Evolutionary conservation across 92 coral and sea anemone species (phyloP).

Genomic region (Phymanthus crucifer): DNA sequence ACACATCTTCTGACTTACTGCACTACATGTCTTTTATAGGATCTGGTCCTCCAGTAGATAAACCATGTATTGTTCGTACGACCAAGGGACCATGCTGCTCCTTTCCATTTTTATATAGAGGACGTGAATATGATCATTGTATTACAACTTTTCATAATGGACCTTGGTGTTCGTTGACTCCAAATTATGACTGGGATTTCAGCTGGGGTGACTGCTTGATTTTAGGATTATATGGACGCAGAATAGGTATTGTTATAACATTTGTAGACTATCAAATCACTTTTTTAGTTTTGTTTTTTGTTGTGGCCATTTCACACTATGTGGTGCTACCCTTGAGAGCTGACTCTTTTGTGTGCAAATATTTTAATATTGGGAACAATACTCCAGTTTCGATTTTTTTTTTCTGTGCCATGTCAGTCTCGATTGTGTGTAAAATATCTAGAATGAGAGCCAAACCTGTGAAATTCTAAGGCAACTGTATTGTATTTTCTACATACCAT

Average conservation of each 20-base stretch:
- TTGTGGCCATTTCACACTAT: no score
- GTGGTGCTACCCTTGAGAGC: no score
- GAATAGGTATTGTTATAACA: neutral
- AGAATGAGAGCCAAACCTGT: no score
- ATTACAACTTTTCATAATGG: neutral
- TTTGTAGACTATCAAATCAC: no score
- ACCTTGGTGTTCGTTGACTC: conserved; percentile 24
- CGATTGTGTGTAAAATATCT: no score
- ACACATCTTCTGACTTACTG: neutral
- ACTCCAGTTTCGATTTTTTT: no score
- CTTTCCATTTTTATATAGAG: conserved; percentile 12
- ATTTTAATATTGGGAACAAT: no score
- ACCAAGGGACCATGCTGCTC: conserved; percentile 9
- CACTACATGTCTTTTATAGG: neutral
- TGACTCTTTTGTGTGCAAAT: no score
- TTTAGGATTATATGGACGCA: neutral
- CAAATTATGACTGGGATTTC: conserved; percentile 10
- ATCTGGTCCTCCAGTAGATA: conserved; percentile 7
- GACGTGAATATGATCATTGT: neutral
- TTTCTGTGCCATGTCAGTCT: no score
- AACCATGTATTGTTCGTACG: conserved; percentile 18
- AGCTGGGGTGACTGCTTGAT: conserved; percentile 21
- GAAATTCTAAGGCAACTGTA: no score
- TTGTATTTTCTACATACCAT: no score
- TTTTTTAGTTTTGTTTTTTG: no score